A percentile compares a stretch with the other conserved stretches of the same genome.
phyloP scores from a whole-genome alignment of 2,888 invertebrate species.

The Rotaria sp. region DNA sequence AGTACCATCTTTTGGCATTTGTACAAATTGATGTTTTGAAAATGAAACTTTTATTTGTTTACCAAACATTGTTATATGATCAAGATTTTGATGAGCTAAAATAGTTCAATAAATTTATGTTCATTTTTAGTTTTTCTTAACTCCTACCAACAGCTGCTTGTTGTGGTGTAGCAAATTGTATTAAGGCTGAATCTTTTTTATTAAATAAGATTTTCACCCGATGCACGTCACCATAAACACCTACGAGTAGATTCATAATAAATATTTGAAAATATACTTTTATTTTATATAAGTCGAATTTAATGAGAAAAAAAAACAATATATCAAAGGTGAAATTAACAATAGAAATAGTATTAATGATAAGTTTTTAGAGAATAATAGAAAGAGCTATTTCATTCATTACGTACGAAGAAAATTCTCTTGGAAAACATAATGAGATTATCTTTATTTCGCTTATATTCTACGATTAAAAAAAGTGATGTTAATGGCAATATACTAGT shows the following conservation, averaged over 20 bases:
- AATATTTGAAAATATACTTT: background rate
- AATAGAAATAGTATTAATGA: background rate
- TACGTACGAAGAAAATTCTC: too few species aligned
- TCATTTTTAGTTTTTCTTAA: background rate
- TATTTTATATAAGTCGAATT: background rate
- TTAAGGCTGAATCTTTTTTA: constrained; percentile 98
- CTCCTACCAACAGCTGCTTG: constrained; percentile 84
- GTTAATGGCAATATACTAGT: too few species aligned
- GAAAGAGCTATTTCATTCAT: too few species aligned
- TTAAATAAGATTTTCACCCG: constrained; percentile 99
- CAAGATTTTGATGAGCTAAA: constrained; percentile 70
- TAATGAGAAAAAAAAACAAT: background rate
- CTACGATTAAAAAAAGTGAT: too few species aligned
- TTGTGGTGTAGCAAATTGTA: constrained; percentile 95
- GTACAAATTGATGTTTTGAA: constrained; percentile 95
- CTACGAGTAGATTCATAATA: background rate
- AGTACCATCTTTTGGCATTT: constrained; percentile 96
- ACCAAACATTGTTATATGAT: constrained; percentile 90
- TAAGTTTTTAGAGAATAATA: too few species aligned
- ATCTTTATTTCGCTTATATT: too few species aligned
- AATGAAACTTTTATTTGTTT: constrained; percentile 93
- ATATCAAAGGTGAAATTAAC: background rate
- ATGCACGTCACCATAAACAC: constrained; percentile 99
- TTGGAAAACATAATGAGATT: too few species aligned
- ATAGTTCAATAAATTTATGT: background rate